Percentiles rank a stretch among this genome's conserved stretches.
These are phyloP conservation scores for Xyrichtys novacula DNA, from an alignment of 2,797 vertebrate species.

Conservation along the genomic window DNA sequence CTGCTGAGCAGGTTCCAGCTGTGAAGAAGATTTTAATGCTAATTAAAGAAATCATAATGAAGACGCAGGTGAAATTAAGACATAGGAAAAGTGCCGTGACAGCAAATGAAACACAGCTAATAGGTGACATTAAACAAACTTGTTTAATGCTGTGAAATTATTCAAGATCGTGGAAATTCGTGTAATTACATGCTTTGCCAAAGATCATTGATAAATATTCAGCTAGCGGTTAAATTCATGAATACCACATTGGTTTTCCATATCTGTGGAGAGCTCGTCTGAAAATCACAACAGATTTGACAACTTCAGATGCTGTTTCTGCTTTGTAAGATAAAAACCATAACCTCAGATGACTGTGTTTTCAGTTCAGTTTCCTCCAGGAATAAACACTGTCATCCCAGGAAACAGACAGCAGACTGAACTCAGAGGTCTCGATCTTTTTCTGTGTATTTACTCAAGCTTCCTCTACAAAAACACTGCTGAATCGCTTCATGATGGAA, in stretches of 20 bases:
- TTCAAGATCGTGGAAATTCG: constrained; percentile 43
- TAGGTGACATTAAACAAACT: constrained; percentile 55
- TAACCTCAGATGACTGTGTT: constrained; percentile 6
- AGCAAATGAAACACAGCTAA: constrained; percentile 41
- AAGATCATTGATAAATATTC: constrained; percentile 50
- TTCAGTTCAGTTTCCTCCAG: constrained; percentile 16
- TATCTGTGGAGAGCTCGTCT: constrained; percentile 14
- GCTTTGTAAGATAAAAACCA: background rate
- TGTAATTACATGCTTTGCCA: constrained; percentile 56
- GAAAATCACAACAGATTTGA: constrained; percentile 36
- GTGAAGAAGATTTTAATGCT: constrained; percentile 18
- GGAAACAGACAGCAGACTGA: constrained; percentile 41
- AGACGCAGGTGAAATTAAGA: constrained; percentile 26
- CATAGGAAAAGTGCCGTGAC: constrained; percentile 28
- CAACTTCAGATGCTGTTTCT: background rate
- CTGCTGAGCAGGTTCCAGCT: constrained; percentile 25
- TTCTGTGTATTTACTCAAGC: constrained; percentile 44
- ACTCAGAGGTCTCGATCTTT: constrained; percentile 28
- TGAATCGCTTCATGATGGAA: constrained; percentile 10
- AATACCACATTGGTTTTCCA: constrained; percentile 31
- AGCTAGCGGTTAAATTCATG: constrained; percentile 27
- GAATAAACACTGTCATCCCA: constrained; percentile 40
- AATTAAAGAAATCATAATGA: constrained; percentile 14
- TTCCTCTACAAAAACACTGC: constrained; percentile 27
- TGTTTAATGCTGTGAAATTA: constrained; percentile 49